These are phyloP conservation scores for Anarhynchus alexandrinus DNA, from an alignment of 2,113 vertebrate genomes.

Conservation along the genomic window DNA sequence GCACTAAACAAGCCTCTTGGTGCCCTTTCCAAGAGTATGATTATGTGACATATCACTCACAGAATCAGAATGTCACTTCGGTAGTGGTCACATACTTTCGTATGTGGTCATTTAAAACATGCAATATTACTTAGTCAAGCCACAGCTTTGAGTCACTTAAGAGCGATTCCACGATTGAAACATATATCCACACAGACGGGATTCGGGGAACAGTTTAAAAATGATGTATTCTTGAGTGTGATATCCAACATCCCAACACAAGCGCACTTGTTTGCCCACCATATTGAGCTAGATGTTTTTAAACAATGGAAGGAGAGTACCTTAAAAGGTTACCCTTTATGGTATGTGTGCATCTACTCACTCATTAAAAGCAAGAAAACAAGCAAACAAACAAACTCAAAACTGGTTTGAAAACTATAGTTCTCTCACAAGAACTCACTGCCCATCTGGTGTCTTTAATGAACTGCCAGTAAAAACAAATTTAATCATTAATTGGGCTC, in stretches of 20 bases:
- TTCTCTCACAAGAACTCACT: neutral
- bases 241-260: neutral
- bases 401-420: conserved; percentile 18
- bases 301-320: neutral
- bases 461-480: neutral
- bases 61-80: neutral
- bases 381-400: neutral
- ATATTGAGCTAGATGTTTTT: neutral
- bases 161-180: neutral
- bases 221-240: neutral
- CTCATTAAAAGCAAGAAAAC: conserved; percentile 8
- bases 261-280: neutral
- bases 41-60: neutral
- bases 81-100: neutral
- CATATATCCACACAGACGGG: no score
- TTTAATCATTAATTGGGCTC: conserved; percentile 28
- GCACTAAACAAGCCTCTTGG: neutral
- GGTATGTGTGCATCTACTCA: neutral
- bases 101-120: neutral
- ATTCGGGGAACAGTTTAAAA: neutral
- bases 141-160: neutral
- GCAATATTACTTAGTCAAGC: neutral
- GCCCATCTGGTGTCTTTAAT: conserved; percentile 14
- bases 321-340: neutral
- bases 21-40: neutral